A percentile compares a stretch with the other conserved stretches of the same genome.
Conservation (phyloP, 2,113 vertebrate genomes). For the Solea senegalensis region DNA sequence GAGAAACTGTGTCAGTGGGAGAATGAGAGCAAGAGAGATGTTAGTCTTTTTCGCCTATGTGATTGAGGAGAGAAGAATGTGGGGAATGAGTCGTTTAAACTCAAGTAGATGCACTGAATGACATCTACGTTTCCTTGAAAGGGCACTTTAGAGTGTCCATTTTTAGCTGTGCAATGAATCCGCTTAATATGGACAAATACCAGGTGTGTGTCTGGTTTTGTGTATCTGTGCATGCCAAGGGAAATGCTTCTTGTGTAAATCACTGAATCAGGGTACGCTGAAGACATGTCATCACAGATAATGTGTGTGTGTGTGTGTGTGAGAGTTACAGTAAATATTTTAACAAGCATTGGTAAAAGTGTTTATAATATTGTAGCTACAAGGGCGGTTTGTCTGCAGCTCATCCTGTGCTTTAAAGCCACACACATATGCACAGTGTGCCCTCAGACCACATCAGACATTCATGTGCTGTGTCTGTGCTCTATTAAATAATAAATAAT, state of each 20-base stretch:
- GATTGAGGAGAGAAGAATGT: constrained; percentile 54
- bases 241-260: constrained; percentile 37
- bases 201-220: constrained; percentile 34
- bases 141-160: constrained; percentile 32
- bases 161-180: constrained; percentile 30
- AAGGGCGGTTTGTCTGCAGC: not conserved
- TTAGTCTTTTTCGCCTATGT: constrained; percentile 54
- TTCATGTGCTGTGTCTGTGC: constrained; percentile 39
- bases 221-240: constrained; percentile 29
- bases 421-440: constrained; percentile 19
- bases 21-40: constrained; percentile 33
- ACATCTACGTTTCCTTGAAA: constrained; percentile 58
- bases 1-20: constrained; percentile 75
- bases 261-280: constrained; percentile 17
- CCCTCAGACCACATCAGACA: constrained; percentile 51
- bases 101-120: constrained; percentile 27
- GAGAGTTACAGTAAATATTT: constrained; percentile 56
- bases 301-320: constrained; percentile 20
- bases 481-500: constrained; percentile 53
- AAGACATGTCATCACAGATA: constrained; percentile 12
- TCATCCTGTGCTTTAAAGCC: not conserved
- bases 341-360: constrained; percentile 23
- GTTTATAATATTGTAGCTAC: constrained; percentile 30
- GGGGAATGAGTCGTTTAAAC: constrained; percentile 60
- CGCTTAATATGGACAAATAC: constrained; percentile 62